Base-by-base conservation (phyloP, 1,140 invertebrate species). In the Drosophila nebulosa region DNA sequence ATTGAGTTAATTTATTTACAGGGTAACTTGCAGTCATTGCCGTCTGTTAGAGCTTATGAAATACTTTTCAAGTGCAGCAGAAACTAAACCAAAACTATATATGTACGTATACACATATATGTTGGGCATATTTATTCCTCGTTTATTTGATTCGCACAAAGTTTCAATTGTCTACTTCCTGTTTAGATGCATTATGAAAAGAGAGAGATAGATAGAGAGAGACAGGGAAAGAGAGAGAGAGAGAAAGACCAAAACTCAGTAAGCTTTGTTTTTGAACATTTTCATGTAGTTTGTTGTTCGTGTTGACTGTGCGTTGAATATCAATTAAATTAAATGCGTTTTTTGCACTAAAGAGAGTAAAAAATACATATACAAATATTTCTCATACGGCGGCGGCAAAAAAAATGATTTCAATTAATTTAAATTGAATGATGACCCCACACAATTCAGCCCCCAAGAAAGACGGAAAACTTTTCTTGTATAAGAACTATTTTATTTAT, bases 401-500 rank as follows among this genome's bases (percentile, higher is more conserved):
- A 89, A 69, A 66, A 88, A 79, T 79, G 79, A 79, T 90, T 90
- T 90, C 88, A 90, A 90, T 90, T 83, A 90, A 90, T 84, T 84
- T 90, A 64, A 90, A 90, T 90, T 90, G 88, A 90, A 90, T 90
- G 88, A 90, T 90, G 88, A 90, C 88, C 79, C 79, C 75, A 68
- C 80, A 69, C 85, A 89, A 85, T 81, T 81, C 74, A 84, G 39
- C 39, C 39, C 7, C 39, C 39, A 46, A 18, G 14, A 46, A 2
- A 46, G 4, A 42, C n/a, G n/a, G n/a, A 3, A 46, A 1, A 46
- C 9, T 21, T 18, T 21, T 46, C 39, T 46, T 46, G 39, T 21
- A 46, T 46, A 46, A 46, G 39, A 46, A 46, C 14, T n/a, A 36
- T n/a, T 36, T 46, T 46, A 21, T 46, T 46, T 42, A 42, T 42